Evolutionary conservation across 2,888 invertebrate species (phyloP).

Genomic region (Heliconius sara): DNA sequence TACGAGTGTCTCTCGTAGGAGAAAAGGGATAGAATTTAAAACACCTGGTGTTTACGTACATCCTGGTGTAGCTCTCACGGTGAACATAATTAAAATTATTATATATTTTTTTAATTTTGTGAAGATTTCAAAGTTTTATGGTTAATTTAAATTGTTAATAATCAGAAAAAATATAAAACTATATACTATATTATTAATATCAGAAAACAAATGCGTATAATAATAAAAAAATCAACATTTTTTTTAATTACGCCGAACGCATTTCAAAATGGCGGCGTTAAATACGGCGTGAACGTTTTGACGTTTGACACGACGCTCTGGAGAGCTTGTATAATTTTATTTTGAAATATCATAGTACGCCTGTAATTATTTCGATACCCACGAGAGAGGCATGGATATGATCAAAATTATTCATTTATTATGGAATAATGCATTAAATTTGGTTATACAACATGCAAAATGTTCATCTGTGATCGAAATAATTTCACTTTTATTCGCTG

Average conservation of each 20-base stretch:
- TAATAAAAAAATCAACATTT: conserved; percentile 10
- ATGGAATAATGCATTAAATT: neutral
- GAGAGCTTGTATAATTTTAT: conserved; percentile 31
- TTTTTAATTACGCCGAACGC: conserved; percentile 24
- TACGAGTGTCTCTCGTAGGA: neutral
- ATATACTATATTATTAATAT: neutral
- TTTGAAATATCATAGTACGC: conserved; percentile 32
- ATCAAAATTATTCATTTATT: conserved; percentile 7
- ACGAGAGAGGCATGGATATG: conserved; percentile 10
- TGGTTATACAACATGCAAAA: neutral
- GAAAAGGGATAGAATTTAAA: neutral
- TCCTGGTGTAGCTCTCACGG: neutral
- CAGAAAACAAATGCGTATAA: neutral
- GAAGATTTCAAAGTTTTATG: neutral
- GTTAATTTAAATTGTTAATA: neutral
- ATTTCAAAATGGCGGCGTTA: conserved; percentile 36
- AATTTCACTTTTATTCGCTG: neutral
- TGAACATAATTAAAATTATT: neutral
- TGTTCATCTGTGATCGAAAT: neutral
- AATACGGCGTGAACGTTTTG: conserved; percentile 48
- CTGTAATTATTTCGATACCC: conserved; percentile 25
- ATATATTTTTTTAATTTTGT: neutral
- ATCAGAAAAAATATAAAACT: neutral
- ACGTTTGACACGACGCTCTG: conserved; percentile 45
- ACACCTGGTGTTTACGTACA: neutral